phyloP scores from a whole-genome alignment of 2,888 invertebrate genomes.

The Biston betularia region DNA sequence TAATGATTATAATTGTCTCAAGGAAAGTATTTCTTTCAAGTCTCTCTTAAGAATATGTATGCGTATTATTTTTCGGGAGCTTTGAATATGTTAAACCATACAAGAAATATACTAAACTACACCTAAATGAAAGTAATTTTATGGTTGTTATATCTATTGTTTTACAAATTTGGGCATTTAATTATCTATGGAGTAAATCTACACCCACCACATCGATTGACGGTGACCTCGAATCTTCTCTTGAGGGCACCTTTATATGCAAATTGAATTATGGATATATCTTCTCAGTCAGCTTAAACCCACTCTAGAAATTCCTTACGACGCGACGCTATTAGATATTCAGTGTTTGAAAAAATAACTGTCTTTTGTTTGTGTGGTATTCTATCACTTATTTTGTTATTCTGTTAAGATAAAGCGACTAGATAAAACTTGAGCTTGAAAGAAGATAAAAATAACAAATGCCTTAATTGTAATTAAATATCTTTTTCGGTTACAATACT shows the following conservation, averaged over 20 bases:
- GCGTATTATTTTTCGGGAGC: neutral
- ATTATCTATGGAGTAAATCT: conserved; percentile 23
- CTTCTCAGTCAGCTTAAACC: conserved; percentile 3
- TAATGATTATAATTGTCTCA: too few species aligned
- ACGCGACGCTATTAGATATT: neutral
- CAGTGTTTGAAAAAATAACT: neutral
- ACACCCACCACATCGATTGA: conserved; percentile 32
- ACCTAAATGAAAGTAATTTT: too few species aligned
- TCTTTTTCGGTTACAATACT: too few species aligned
- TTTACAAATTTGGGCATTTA: conserved; percentile 18
- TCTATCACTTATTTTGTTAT: neutral
- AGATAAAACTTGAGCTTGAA: neutral
- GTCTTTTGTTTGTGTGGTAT: too few species aligned
- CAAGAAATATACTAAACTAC: too few species aligned
- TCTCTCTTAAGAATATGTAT: too few species aligned
- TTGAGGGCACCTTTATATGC: conserved; percentile 21
- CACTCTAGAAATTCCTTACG: conserved; percentile 13
- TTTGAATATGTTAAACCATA: neutral
- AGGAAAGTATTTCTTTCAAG: too few species aligned
- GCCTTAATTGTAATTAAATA: too few species aligned
- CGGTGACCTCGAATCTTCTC: conserved; percentile 29
- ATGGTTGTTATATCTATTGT: neutral
- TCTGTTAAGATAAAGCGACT: neutral
- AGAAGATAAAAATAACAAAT: neutral
- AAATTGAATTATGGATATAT: conserved; percentile 9